phyloP scores from a whole-genome alignment of 2,113 vertebrate genomes.

The Felis chaus region DNA sequence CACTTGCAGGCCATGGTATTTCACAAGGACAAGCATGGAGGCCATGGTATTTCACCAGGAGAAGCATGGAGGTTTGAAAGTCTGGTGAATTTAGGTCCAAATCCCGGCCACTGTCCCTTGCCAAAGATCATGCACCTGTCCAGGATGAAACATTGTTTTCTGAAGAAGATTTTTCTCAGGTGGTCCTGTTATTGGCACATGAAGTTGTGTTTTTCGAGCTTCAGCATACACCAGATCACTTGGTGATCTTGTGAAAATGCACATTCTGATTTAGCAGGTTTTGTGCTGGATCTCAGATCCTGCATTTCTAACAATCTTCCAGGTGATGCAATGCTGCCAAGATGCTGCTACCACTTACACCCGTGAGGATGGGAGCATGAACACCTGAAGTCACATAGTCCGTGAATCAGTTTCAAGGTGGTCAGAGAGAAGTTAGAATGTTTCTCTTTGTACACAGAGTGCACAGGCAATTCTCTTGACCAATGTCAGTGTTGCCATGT shows the following conservation, averaged over 20 bases:
- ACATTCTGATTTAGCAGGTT: neutral
- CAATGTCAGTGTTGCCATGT: neutral
- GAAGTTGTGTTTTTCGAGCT: neutral
- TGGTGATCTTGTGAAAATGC: neutral
- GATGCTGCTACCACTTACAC: neutral
- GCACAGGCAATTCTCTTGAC: neutral
- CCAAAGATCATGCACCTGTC: neutral
- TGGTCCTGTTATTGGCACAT: neutral
- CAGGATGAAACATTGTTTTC: neutral
- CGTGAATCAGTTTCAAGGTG: fast-evolving
- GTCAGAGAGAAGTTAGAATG: neutral
- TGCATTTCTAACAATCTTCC: neutral
- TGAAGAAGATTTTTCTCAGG: neutral
- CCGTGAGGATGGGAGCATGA: neutral
- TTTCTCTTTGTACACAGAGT: neutral
- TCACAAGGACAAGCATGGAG: neutral
- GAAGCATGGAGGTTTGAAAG: neutral
- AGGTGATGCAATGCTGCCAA: neutral
- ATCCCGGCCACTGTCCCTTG: neutral
- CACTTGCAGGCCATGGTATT: neutral
- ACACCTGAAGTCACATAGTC: neutral
- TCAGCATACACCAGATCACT: neutral
- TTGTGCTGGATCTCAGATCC: neutral
- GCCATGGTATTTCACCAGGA: neutral
- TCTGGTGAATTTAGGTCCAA: neutral